Conservation (phyloP, 2,797 vertebrate genomes). For the Cynodonichthys magdalenae region DNA sequence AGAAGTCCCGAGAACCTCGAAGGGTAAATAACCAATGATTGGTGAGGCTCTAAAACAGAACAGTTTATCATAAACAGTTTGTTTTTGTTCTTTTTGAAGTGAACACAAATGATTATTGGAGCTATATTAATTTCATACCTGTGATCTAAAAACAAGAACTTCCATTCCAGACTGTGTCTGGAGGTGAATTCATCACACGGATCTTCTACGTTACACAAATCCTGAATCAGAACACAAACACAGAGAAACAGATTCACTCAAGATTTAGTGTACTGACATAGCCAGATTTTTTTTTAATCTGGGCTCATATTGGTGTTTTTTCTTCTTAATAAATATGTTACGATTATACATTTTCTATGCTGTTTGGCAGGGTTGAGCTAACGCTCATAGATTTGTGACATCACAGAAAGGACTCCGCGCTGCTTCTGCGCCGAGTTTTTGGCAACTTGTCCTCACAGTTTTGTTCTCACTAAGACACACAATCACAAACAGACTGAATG, state of each 20-base stretch:
- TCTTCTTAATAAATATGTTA: background rate
- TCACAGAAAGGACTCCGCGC: slow-evolving; percentile 2
- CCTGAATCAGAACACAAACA: slow-evolving; percentile 75
- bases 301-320: background rate
- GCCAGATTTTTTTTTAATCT: background rate
- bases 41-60: slow-evolving; percentile 83
- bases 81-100: background rate
- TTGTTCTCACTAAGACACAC: slow-evolving; percentile 8
- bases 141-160: slow-evolving; percentile 85
- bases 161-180: slow-evolving; percentile 88
- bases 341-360: background rate
- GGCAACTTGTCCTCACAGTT: background rate
- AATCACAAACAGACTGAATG: background rate
- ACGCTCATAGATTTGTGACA: background rate
- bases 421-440: slow-evolving; percentile 8
- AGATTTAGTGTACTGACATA: background rate
- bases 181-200: slow-evolving; percentile 86
- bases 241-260: background rate
- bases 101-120: background rate
- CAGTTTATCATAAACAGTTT: slow-evolving; percentile 12
- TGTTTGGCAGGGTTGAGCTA: background rate
- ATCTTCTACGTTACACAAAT: slow-evolving; percentile 84
- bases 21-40: slow-evolving; percentile 91
- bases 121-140: slow-evolving; percentile 78
- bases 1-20: slow-evolving; percentile 90